Evolutionary conservation across 1,140 invertebrate species (phyloP).

Genomic region (Temnothorax curvispinosus): DNA sequence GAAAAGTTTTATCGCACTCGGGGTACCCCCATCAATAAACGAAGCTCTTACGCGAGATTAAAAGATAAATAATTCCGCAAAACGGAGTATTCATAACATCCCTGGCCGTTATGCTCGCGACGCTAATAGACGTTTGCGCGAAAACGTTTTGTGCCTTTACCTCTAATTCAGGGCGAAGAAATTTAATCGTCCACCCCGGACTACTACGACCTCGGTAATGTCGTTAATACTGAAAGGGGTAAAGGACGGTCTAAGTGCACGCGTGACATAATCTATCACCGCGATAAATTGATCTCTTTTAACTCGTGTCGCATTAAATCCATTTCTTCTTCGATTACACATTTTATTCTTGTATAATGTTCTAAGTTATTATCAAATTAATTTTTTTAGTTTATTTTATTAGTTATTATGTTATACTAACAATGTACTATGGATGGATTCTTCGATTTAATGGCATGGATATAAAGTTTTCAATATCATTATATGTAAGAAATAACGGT

Average conservation of each 20-base stretch:
- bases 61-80: constrained; percentile 60
- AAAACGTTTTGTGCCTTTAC: neutral
- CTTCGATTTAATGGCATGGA: neutral
- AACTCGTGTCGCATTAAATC: constrained; percentile 44
- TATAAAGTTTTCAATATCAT: no score
- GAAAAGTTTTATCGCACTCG: constrained; percentile 39
- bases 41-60: constrained; percentile 52
- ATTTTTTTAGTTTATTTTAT: neutral
- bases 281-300: constrained; percentile 49
- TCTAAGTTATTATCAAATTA: neutral
- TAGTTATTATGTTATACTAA: neutral
- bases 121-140: constrained; percentile 22
- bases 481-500: neutral
- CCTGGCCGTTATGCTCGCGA: neutral
- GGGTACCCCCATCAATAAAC: constrained; percentile 6
- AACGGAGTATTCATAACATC: constrained; percentile 16
- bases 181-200: constrained; percentile 60
- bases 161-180: constrained; percentile 42
- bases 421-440: neutral
- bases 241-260: constrained; percentile 70
- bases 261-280: constrained; percentile 67
- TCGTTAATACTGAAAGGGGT: constrained; percentile 72
- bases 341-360: neutral
- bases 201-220: constrained; percentile 60
- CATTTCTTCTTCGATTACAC: neutral